A percentile compares a stretch with the other conserved stretches of the same genome.
phyloP scores from a whole-genome alignment of 2,113 vertebrate genomes.

The Picathartes gymnocephalus region DNA sequence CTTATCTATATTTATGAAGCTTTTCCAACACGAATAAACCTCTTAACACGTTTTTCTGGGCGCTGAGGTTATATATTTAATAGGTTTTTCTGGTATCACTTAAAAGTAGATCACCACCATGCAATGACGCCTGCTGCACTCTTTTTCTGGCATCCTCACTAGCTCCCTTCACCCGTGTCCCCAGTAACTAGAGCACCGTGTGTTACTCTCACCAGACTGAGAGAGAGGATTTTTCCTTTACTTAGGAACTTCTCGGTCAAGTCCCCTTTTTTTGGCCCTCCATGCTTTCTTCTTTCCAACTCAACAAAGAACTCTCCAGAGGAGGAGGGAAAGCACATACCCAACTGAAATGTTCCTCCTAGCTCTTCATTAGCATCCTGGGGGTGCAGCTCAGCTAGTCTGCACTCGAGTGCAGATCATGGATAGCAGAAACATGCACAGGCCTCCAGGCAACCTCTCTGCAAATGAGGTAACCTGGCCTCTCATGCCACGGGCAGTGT shows the following conservation, averaged over 20 bases:
- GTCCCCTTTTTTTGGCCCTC: not conserved
- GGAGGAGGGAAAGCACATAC: not conserved
- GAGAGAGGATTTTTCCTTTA: slow-evolving; percentile 25
- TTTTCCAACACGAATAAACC: slow-evolving; percentile 61
- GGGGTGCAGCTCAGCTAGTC: not conserved
- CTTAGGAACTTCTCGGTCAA: not conserved
- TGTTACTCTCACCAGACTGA: slow-evolving; percentile 34
- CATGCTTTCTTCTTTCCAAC: not conserved
- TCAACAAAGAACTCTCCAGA: not conserved
- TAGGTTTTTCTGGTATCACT: slow-evolving; percentile 62
- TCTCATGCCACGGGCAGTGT: not conserved
- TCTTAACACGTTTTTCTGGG: slow-evolving; percentile 63
- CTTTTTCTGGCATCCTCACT: slow-evolving; percentile 55
- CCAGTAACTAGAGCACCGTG: slow-evolving; percentile 30
- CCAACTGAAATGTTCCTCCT: not conserved
- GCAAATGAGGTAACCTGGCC: not conserved
- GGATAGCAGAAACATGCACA: not conserved
- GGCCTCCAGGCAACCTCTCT: not conserved
- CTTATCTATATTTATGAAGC: slow-evolving; percentile 65
- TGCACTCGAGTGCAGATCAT: not conserved
- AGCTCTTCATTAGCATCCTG: not conserved
- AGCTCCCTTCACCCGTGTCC: slow-evolving; percentile 53
- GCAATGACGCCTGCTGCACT: slow-evolving; percentile 53
- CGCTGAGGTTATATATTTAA: slow-evolving; percentile 62
- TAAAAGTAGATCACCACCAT: slow-evolving; percentile 58